Percentiles rank a stretch among this genome's conserved stretches.
These are phyloP conservation scores for Struthidea cinerea DNA, from an alignment of 2,113 vertebrate species.

Conservation along the genomic window DNA sequence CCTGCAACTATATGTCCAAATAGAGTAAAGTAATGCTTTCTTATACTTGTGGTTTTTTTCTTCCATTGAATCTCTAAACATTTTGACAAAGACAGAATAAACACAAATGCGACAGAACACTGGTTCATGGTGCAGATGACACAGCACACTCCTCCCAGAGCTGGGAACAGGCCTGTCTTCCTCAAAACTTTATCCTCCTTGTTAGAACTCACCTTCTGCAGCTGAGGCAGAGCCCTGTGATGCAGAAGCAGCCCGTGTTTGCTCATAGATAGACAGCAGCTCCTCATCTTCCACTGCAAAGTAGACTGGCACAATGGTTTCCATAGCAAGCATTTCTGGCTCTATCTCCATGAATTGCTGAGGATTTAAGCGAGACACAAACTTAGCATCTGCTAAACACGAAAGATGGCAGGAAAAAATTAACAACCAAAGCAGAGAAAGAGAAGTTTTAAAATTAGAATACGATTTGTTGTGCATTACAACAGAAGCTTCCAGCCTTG, in stretches of 20 bases:
- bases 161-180: neutral
- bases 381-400: neutral
- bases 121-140: neutral
- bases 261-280: conserved; percentile 92
- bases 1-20: neutral
- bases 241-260: conserved; percentile 89
- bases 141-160: neutral
- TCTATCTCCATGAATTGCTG: conserved; percentile 99
- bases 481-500: neutral
- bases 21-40: neutral
- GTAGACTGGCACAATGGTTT: conserved; percentile 94
- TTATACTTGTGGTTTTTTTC: neutral
- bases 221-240: conserved; percentile 89
- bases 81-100: neutral
- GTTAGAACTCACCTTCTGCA: conserved; percentile 82
- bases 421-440: neutral
- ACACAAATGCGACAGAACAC: neutral
- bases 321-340: conserved; percentile 94
- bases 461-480: neutral
- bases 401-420: neutral
- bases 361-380: neutral
- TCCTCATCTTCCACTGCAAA: conserved; percentile 95
- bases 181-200: neutral
- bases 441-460: neutral
- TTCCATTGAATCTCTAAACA: neutral